These are phyloP conservation scores for Jaculus jaculus DNA, from an alignment of 2,113 vertebrate genomes.

Conservation along the genomic window DNA sequence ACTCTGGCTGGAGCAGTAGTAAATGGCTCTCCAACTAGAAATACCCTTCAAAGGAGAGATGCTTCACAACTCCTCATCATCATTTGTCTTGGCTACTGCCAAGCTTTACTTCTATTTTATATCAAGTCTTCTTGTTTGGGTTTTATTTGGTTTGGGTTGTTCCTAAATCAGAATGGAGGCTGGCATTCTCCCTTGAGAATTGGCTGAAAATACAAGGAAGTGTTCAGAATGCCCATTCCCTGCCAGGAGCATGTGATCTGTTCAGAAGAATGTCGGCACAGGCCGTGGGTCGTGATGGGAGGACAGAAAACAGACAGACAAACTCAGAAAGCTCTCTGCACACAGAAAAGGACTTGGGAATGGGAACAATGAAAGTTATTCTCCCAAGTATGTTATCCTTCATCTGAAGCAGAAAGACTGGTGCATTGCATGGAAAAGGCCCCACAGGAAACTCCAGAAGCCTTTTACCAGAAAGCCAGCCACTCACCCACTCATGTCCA, in stretches of 20 bases:
- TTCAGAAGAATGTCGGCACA: slow-evolving; percentile 72
- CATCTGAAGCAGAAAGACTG: slow-evolving; percentile 43
- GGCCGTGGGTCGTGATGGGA: slow-evolving; percentile 49
- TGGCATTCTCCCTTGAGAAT: slow-evolving; percentile 69
- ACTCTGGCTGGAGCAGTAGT: not conserved
- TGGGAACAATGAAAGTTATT: slow-evolving; percentile 50
- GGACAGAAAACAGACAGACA: slow-evolving; percentile 54
- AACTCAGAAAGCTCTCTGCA: slow-evolving; percentile 39
- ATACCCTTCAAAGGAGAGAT: not conserved
- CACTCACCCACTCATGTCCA: slow-evolving; percentile 1
- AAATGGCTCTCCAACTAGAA: slow-evolving; percentile 8
- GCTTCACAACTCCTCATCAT: not conserved
- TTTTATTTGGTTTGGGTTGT: not conserved
- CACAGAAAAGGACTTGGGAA: slow-evolving; percentile 29
- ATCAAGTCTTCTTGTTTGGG: slow-evolving; percentile 21
- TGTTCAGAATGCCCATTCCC: slow-evolving; percentile 41
- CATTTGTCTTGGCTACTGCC: not conserved
- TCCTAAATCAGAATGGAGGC: slow-evolving; percentile 55
- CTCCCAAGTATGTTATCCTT: not conserved
- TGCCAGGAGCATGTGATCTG: slow-evolving; percentile 73
- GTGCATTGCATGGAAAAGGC: not conserved
- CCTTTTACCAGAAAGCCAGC: slow-evolving; percentile 7
- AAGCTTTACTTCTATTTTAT: slow-evolving; percentile 31
- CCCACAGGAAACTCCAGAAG: not conserved
- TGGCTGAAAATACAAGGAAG: slow-evolving; percentile 59